Evolutionary conservation across 1,140 invertebrate genomes (phyloP), one percentile per base, ranked within the genome.

Genomic region (Homalodisca vitripennis): DNA sequence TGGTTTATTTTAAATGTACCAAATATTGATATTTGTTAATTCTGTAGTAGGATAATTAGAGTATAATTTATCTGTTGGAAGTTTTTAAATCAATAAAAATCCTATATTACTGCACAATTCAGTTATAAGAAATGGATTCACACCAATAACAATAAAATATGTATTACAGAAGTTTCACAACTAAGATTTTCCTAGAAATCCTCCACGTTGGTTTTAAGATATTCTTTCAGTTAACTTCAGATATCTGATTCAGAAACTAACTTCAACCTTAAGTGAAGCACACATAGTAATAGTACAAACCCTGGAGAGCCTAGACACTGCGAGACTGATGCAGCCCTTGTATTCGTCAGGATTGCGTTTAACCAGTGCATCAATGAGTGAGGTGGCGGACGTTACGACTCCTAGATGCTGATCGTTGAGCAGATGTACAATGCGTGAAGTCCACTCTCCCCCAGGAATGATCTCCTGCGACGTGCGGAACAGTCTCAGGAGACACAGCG

Each of bases 281-380:
- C 48, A 29, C 41, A n/a, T n/a, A n/a, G 20, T 20, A 55, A 69
- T 32, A 64, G 2, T 51, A 74, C 84, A 81, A 84, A 94, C 92
- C 76, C 97, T 86, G 79, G 95, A 98, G 17, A 99, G 85, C 77
- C 98, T 87, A 13, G 97, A 98, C 24, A 99, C 97, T 65, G 98
- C 97, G 55, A 99, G 84, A 77, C 95, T 96, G 1, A 99, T 96
- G 82, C 98, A 99, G 69, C 96, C 97, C 81, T 99, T 99, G 77
- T 99, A 99, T 82, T 99, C 98, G 72, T 99, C 97, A 14, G 98
- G 97, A 83, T 97, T 98, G 79, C 95, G 94, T 82, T 98, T 99
- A 2, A 99, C 97, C 62, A 99, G 85, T 62, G 96, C 94, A 84
- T 99, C 97, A 77, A 99, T 99, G 31, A 99, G 83, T 75, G 97